phyloP scores from a whole-genome alignment of 2,888 invertebrate genomes.

The Mantis religiosa region DNA sequence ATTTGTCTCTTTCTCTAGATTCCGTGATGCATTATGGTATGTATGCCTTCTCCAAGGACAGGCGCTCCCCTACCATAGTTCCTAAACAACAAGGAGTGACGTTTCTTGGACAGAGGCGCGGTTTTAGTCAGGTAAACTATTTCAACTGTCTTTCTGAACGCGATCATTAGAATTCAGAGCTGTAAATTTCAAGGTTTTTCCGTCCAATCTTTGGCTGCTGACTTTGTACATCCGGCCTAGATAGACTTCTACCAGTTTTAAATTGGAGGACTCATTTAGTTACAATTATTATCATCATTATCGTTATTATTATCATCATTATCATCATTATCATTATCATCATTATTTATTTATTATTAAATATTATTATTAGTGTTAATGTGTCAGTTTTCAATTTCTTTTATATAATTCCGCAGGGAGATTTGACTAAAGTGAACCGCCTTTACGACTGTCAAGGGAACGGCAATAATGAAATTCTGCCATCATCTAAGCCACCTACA shows the following conservation, averaged over 20 bases:
- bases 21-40: slow-evolving; percentile 45
- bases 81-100: slow-evolving; percentile 36
- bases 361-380: no score
- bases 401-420: background rate
- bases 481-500: background rate
- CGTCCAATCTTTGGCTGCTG: no score
- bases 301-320: no score
- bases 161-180: background rate
- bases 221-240: no score
- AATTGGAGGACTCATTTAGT: no score
- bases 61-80: slow-evolving; percentile 39
- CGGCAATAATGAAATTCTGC: background rate
- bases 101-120: slow-evolving; percentile 40
- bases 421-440: slow-evolving; percentile 21
- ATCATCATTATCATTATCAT: no score
- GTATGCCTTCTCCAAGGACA: slow-evolving; percentile 40
- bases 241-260: no score
- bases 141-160: background rate
- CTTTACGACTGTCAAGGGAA: slow-evolving; percentile 20
- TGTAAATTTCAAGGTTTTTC: background rate
- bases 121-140: slow-evolving; percentile 37
- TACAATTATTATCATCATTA: no score
- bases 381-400: no score
- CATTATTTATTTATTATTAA: no score
- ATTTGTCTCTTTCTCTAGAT: slow-evolving; percentile 11